Conservation (phyloP, 2,113 vertebrate species). For the Carassius carassius region DNA sequence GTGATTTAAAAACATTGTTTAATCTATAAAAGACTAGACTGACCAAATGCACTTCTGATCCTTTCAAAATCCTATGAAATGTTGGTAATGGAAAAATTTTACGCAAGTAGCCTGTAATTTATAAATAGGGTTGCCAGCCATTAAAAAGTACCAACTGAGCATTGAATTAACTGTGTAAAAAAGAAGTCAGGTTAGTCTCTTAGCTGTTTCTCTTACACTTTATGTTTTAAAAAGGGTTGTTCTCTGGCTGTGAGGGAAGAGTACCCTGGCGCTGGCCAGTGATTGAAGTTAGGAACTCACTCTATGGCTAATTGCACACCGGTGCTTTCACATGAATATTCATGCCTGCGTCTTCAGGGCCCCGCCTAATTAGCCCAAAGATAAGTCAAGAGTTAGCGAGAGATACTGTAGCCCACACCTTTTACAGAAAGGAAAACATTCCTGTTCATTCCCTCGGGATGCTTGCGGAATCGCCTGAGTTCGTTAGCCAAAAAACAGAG, state of each 20-base stretch:
- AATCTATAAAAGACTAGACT: neutral
- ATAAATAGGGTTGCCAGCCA: conserved; percentile 3
- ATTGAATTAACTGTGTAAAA: conserved; percentile 20
- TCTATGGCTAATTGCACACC: conserved; percentile 78
- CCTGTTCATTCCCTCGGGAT: conserved; percentile 71
- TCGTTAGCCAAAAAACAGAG: conserved; percentile 75
- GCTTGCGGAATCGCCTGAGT: conserved; percentile 77
- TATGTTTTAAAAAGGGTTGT: conserved; percentile 68
- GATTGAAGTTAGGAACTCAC: conserved; percentile 79
- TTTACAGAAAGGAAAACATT: conserved; percentile 73
- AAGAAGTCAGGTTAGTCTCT: neutral
- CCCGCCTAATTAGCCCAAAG: conserved; percentile 80
- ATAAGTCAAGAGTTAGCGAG: conserved; percentile 69
- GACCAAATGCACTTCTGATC: conserved; percentile 13
- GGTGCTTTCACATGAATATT: conserved; percentile 80
- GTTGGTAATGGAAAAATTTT: conserved; percentile 36
- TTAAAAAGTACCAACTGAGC: conserved; percentile 10
- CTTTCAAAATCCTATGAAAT: conserved; percentile 16
- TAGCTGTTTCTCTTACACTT: conserved; percentile 27
- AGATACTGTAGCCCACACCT: conserved; percentile 75
- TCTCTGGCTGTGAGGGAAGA: conserved; percentile 63
- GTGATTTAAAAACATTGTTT: neutral
- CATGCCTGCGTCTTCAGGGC: conserved; percentile 78
- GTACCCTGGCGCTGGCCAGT: conserved; percentile 72
- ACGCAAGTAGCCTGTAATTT: conserved; percentile 17